Evolutionary conservation across 2,113 vertebrate genomes (phyloP), one percentile per base, ranked within the genome.

Genomic region (Colaptes auratus): DNA sequence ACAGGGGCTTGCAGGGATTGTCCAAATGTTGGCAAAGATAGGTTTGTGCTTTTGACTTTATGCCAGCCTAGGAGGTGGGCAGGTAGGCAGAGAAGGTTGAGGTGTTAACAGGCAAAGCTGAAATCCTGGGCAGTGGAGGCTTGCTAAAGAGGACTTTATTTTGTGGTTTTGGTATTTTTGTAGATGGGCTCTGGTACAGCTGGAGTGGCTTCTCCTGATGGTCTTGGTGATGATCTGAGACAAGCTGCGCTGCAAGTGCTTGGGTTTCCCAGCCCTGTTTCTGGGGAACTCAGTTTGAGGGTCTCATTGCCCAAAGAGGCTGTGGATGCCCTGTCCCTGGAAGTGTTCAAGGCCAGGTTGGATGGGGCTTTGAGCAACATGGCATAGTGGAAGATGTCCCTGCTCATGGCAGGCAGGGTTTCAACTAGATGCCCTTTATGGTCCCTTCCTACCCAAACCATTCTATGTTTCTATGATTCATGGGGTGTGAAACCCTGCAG

Each of bases 1-100:
- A 42, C 0, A 0, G 6, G 19, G 7, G 6, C 10, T 77, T 30
- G 4, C 20, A 70, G 27, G 8, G 64, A 12, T 24, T 31, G n/a
- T 7, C 71, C 52, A 69, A 5, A 64, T 12, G 16, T 44, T 18
- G 27, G 44, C 27, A 44, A 25, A 35, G 69, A 6, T 9, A 42
- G 33, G 10, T 55, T 23, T 58, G 23, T 36, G 56, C 27, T 36
- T 23, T 52, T 79, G 67, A 50, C 4, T 63, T 75, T 44, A 31
- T 52, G 39, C 17, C 36, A 76, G 15, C 12, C 15, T 42, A 50
- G 30, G 12, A n/a, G 35, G 36, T 83, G 67, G 23, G 55, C 20
- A 24, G n/a, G 35, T 70, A 48, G 30, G 27, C 17, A 46, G 42
- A 50, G 18, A 46, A 27, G 2, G 9, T 7, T 39, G 11, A 65